A percentile compares a stretch with the other conserved stretches of the same genome.
phyloP scores from a whole-genome alignment of 2,797 vertebrate species.

The Enteromius trimaculatus region DNA sequence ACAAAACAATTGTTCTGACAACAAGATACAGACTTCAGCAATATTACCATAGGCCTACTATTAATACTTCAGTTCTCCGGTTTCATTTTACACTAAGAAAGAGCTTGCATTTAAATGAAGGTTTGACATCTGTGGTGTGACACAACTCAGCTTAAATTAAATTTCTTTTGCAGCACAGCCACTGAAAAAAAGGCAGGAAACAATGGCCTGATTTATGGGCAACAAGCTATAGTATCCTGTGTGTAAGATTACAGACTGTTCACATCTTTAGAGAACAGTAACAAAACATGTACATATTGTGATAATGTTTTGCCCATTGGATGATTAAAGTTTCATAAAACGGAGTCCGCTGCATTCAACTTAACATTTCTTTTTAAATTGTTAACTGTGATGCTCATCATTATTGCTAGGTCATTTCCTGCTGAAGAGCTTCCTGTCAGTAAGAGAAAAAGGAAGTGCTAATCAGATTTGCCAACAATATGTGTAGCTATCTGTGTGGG shows the following conservation, averaged over 20 bases:
- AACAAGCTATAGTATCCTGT: neutral
- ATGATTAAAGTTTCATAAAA: neutral
- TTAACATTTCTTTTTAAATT: neutral
- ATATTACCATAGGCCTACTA: neutral
- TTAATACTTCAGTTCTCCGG: neutral
- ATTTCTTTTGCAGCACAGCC: neutral
- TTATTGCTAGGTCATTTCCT: conserved; percentile 32
- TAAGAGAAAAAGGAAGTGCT: conserved; percentile 24
- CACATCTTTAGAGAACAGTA: neutral
- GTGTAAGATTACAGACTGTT: neutral
- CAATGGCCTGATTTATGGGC: neutral
- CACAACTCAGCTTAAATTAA: neutral
- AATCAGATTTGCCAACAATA: neutral
- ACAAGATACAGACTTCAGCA: neutral
- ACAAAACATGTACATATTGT: neutral
- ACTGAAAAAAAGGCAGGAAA: neutral
- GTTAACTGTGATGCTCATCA: neutral
- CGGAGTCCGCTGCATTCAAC: neutral
- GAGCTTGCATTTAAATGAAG: neutral
- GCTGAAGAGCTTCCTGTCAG: conserved; percentile 22
- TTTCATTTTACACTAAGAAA: neutral
- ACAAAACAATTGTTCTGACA: neutral
- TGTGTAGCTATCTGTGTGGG: neutral
- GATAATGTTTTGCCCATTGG: neutral
- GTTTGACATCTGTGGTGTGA: neutral